Base-by-base conservation (phyloP, 2,888 invertebrate species). In the Gryllus longicercus region DNA sequence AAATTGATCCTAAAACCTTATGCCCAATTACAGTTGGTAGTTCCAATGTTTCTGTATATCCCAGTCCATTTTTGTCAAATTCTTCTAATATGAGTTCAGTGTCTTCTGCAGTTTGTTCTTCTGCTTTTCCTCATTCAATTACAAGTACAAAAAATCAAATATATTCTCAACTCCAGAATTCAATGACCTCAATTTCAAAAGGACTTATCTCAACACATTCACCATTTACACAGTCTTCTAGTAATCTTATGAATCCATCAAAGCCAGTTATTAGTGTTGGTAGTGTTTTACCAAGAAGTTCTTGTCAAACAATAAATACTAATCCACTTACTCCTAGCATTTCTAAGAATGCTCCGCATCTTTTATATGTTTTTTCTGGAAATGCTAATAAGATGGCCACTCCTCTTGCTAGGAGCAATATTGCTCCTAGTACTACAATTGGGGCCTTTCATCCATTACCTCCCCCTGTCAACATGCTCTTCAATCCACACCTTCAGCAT, bases 1-100 rank as follows among this genome's bases (percentile, higher is more conserved):
- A 90, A 84, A 89, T 91, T 80, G 91, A 91, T 84, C 91, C 91
- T 2, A 90, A 90, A 85, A 91, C 91, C 0, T 84, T 91, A 38
- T 89, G 89, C 80, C 90, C 91, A 0, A 89, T 90, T 87, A 87
- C 79, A 86, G 86, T 79, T 38, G 78, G 78, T 25, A 76, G 25
- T 11, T 25, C 25, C 12, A 76, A 18, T 16, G 18, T 23, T 25
- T 76, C 76, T 63, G 23, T 76, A 12, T 76, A 78, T 11, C 49
- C 51, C 12, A 75, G 76, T 14, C 75, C 78, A 12, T 50, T 75
- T 50, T 50, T 80, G 25, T 51, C 75, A n/a, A 74, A 25, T 78
- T 75, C 77, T 76, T 16, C 50, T 14, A n/a, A n/a, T 50, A 21
- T 50, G 2, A n/a, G n/a, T n/a, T 5, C 14, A 21, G n/a, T 49